A percentile compares a stretch with the other conserved stretches of the same genome.
Evolutionary conservation across 2,113 vertebrate genomes (phyloP).

Genomic region (Tragulus kanchil): DNA sequence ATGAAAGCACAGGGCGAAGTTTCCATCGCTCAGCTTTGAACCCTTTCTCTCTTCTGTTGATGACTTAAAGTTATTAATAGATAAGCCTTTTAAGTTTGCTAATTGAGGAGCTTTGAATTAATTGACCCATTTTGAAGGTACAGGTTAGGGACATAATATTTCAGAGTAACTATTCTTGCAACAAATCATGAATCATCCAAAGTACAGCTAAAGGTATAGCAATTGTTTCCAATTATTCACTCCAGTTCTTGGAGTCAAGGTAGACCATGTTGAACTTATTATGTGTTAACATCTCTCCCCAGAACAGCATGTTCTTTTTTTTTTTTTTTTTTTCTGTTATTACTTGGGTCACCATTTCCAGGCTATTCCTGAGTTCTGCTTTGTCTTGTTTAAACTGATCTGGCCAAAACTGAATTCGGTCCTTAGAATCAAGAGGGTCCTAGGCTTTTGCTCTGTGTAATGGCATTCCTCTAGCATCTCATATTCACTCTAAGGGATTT

Average conservation of each 20-base stretch:
- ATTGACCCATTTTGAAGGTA: background rate
- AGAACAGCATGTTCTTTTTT: background rate
- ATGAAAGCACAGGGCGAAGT: background rate
- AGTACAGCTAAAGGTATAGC: background rate
- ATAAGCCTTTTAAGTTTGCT: background rate
- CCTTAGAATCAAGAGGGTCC: background rate
- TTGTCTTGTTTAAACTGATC: constrained; percentile 46
- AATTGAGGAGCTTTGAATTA: background rate
- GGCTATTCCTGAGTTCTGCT: constrained; percentile 57
- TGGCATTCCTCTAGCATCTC: background rate
- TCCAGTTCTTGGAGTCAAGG: background rate
- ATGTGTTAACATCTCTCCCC: background rate
- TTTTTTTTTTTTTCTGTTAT: background rate
- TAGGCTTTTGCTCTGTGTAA: background rate
- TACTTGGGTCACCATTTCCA: constrained; percentile 2
- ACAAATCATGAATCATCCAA: background rate
- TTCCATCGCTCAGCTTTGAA: background rate
- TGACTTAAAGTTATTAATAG: background rate
- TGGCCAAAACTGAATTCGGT: background rate
- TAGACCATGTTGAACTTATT: background rate
- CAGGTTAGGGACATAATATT: background rate
- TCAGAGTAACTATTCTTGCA: background rate
- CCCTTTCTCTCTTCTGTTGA: background rate
- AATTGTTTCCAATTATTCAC: constrained; percentile 23
- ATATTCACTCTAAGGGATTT: constrained; percentile 19